phyloP scores from a whole-genome alignment of 2,797 vertebrate species.

The Cyclura pinguis region DNA sequence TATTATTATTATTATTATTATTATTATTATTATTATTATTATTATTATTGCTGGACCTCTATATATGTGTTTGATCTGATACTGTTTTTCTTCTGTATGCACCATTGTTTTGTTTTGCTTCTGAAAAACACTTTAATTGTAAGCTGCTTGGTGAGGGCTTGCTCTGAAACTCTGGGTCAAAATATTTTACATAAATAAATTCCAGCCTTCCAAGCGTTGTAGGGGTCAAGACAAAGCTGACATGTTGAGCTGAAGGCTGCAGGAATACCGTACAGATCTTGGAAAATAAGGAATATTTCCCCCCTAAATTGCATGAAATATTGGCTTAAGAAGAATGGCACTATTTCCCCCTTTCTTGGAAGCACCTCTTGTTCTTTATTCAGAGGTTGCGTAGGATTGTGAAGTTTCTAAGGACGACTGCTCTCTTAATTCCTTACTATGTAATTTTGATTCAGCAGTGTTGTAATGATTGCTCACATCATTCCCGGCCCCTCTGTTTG shows the following conservation, averaged over 20 bases:
- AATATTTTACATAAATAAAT: background rate
- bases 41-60: background rate
- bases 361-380: background rate
- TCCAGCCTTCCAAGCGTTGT: background rate
- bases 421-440: slow-evolving; percentile 20
- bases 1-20: background rate
- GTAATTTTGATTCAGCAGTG: slow-evolving; percentile 54
- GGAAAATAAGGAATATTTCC: background rate
- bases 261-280: background rate
- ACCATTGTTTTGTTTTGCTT: background rate
- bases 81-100: background rate
- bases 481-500: slow-evolving; percentile 48
- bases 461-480: slow-evolving; percentile 46
- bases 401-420: slow-evolving; percentile 26
- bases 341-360: background rate
- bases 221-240: background rate
- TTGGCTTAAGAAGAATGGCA: background rate
- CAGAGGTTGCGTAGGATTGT: background rate
- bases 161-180: background rate
- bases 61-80: background rate
- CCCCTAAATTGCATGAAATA: background rate
- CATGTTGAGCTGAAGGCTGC: background rate
- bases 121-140: background rate
- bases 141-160: background rate
- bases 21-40: background rate